Percentiles rank a stretch among this genome's conserved stretches.
These are phyloP conservation scores for Addax nasomaculatus DNA, from an alignment of 2,113 vertebrate species.

Conservation along the genomic window DNA sequence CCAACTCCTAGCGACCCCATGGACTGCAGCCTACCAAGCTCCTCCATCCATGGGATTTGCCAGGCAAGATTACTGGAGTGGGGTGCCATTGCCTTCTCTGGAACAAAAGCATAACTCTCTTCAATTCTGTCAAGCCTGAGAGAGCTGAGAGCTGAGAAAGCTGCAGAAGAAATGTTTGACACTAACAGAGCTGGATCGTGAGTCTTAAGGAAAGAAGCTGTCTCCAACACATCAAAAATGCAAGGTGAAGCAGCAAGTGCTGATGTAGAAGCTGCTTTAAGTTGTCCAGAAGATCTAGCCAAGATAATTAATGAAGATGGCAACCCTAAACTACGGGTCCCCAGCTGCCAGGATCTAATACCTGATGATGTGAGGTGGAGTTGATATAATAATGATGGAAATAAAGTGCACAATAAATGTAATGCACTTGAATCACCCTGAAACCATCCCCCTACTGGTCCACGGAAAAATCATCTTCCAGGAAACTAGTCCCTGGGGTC, in stretches of 20 bases:
- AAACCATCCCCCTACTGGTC: not conserved
- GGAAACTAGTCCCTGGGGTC: not conserved
- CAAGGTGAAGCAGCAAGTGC: not conserved
- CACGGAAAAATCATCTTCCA: not conserved
- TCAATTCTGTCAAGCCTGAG: not conserved
- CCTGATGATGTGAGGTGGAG: not conserved
- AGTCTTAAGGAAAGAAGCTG: not conserved
- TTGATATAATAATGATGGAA: not conserved
- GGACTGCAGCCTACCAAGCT: no score
- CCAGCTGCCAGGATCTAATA: not conserved
- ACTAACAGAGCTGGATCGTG: not conserved
- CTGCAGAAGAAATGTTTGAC: not conserved
- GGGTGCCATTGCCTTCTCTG: not conserved
- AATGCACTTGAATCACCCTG: not conserved
- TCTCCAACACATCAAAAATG: not conserved
- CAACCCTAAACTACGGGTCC: not conserved
- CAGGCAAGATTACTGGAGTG: no score
- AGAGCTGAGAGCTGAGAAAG: not conserved
- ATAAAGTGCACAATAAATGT: not conserved
- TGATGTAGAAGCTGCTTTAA: not conserved
- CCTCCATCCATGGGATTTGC: no score
- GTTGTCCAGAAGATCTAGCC: not conserved
- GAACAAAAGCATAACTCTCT: not conserved
- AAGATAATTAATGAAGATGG: not conserved
- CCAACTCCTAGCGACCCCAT: no score